Conservation (phyloP, 2,113 vertebrate genomes). For the Gopherus evgoodei region DNA sequence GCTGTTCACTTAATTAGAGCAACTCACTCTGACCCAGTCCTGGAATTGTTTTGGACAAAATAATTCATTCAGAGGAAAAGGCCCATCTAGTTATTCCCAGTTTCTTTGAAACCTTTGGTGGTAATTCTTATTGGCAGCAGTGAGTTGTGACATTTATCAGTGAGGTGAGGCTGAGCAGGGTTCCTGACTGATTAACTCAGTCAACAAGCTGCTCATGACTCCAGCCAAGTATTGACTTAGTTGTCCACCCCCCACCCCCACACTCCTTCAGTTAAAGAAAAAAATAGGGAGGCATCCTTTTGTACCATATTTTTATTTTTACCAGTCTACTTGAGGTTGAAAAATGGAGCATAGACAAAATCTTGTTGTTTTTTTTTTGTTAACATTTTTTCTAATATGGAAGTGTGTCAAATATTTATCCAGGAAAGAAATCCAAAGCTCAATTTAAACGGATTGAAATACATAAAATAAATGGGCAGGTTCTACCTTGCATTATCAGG, state of each 20-base stretch:
- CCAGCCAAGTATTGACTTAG: constrained; percentile 50
- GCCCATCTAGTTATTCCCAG: not conserved
- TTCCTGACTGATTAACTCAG: constrained; percentile 67
- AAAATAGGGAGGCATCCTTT: not conserved
- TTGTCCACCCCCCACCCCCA: not conserved
- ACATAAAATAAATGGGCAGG: constrained; percentile 33
- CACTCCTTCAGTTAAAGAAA: not conserved
- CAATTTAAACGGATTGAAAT: constrained; percentile 47
- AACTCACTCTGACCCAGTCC: constrained; percentile 24
- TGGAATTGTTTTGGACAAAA: constrained; percentile 1
- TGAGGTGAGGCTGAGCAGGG: constrained; percentile 66
- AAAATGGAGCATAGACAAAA: not conserved
- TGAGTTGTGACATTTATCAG: constrained; percentile 57
- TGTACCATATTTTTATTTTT: constrained; percentile 16
- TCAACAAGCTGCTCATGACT: constrained; percentile 42
- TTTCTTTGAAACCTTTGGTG: constrained; percentile 51
- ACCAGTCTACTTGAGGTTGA: not conserved
- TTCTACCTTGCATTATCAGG: constrained; percentile 15
- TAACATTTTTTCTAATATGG: constrained; percentile 33
- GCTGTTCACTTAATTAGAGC: constrained; percentile 13
- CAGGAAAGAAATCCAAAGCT: constrained; percentile 27
- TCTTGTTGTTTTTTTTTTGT: not conserved
- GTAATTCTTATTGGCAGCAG: constrained; percentile 71
- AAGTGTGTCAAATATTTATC: constrained; percentile 31
- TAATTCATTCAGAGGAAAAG: constrained; percentile 44